Conservation (phyloP, 2,888 invertebrate species). For the Adela reaumurella region DNA sequence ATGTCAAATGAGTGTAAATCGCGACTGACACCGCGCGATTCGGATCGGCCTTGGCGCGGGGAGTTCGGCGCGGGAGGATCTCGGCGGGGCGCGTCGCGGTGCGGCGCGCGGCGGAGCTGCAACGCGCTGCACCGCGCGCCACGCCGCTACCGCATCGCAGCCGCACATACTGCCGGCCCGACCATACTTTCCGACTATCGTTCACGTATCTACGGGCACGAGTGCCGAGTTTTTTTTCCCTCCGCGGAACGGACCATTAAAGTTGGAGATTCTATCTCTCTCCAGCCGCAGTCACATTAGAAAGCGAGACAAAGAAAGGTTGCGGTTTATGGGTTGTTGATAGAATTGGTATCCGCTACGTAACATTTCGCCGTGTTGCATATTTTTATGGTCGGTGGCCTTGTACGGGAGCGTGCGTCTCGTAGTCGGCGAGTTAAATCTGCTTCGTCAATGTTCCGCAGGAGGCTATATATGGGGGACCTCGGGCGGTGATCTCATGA, state of each 20-base stretch:
- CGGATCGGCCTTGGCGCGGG: slow-evolving; percentile 1
- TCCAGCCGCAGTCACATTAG: slow-evolving; percentile 36
- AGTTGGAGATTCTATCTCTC: slow-evolving; percentile 55
- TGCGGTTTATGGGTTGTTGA: slow-evolving; percentile 58
- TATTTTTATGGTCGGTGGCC: slow-evolving; percentile 41
- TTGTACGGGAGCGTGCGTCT: slow-evolving; percentile 25
- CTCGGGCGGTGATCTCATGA: too few relatives aligned
- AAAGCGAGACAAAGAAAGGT: slow-evolving; percentile 56
- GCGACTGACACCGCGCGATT: slow-evolving; percentile 2
- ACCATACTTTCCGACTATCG: slow-evolving; percentile 48
- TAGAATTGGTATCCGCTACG: slow-evolving; percentile 56
- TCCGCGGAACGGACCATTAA: slow-evolving; percentile 55
- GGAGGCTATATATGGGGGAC: background rate
- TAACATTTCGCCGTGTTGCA: slow-evolving; percentile 51
- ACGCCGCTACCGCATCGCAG: background rate
- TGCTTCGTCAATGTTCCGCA: too few relatives aligned
- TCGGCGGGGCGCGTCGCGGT: background rate
- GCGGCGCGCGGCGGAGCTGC: background rate
- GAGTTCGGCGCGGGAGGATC: background rate
- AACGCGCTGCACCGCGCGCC: background rate
- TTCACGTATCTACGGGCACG: slow-evolving; percentile 54
- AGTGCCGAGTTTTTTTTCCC: slow-evolving; percentile 55
- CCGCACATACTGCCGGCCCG: slow-evolving; percentile 8
- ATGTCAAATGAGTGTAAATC: slow-evolving; percentile 1
- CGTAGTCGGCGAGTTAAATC: too few relatives aligned